Evolutionary conservation across 2,113 vertebrate species (phyloP).

Genomic region (Odocoileus hemionus): DNA sequence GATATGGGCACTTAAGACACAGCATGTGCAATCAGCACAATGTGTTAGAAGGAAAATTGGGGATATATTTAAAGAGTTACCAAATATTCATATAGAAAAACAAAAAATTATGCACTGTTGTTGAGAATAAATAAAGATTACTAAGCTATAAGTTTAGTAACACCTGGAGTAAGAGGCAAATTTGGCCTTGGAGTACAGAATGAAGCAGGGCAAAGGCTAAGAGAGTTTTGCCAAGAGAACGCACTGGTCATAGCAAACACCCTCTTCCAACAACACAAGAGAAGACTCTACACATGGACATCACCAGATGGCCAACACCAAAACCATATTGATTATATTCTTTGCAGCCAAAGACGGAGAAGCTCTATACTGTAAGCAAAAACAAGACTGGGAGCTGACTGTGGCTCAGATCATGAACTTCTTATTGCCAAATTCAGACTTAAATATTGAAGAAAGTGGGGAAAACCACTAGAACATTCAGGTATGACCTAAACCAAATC

Average conservation of each 20-base stretch:
- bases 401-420: background rate
- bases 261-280: background rate
- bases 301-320: background rate
- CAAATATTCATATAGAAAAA: background rate
- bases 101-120: background rate
- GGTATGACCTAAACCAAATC: background rate
- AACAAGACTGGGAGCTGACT: background rate
- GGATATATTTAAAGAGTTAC: background rate
- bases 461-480: background rate
- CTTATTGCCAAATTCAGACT: background rate
- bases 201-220: background rate
- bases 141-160: background rate
- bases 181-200: background rate
- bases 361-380: background rate
- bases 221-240: background rate
- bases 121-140: background rate
- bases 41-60: background rate
- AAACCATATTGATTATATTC: background rate
- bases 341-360: background rate
- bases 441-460: background rate
- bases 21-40: background rate
- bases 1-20: background rate
- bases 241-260: background rate
- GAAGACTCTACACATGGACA: background rate
- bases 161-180: background rate